phyloP scores from a whole-genome alignment of 2,888 invertebrate species.

The Alsophila aescularia region DNA sequence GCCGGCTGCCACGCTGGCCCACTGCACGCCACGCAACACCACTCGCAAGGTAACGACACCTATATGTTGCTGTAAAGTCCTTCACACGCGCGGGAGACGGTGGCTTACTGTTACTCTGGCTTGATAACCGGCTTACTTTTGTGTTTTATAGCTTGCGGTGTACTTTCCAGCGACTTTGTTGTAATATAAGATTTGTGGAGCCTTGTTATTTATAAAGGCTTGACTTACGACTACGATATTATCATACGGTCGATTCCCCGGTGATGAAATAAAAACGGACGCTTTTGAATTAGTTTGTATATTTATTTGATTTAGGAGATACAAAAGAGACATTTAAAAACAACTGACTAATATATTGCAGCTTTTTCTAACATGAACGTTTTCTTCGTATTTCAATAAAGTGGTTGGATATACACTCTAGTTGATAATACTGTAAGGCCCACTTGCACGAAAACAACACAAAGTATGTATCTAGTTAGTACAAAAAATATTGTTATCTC shows the following conservation, averaged over 20 bases:
- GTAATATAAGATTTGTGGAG: neutral
- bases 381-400: conserved; percentile 1
- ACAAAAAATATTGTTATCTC: no score
- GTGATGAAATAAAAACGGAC: no score
- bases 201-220: no score
- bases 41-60: conserved; percentile 53
- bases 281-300: no score
- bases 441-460: no score
- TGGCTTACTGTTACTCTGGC: conserved; percentile 1
- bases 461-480: no score
- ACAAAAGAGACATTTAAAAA: no score
- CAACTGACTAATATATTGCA: no score
- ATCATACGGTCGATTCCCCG: no score
- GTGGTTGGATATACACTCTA: conserved; percentile 1
- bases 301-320: no score
- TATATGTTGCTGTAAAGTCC: neutral
- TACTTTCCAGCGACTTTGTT: neutral
- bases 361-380: no score
- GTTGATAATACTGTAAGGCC: neutral
- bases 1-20: conserved; percentile 59
- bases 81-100: conserved; percentile 8
- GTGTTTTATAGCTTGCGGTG: neutral
- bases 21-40: conserved; percentile 63
- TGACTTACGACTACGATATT: no score
- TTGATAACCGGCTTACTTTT: neutral